These are phyloP conservation scores for Drosophila bifasciata DNA, from an alignment of 1,140 invertebrate species.

Conservation along the genomic window DNA sequence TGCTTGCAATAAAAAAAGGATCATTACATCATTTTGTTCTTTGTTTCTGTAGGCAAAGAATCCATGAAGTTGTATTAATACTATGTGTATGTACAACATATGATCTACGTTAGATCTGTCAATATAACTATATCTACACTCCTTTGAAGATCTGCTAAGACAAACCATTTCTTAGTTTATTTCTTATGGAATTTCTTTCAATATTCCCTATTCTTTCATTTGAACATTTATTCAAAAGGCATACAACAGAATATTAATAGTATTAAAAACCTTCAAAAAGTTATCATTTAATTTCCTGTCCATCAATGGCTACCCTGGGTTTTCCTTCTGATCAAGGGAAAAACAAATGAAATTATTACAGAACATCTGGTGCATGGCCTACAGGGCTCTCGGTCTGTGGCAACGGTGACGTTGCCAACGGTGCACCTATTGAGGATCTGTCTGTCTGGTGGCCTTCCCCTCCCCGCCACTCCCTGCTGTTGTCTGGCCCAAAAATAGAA, in stretches of 20 bases:
- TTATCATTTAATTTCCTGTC: conserved; percentile 44
- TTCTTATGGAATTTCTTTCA: too few relatives aligned
- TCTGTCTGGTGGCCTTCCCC: conserved; percentile 45
- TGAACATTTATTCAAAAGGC: background rate
- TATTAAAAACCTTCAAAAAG: background rate
- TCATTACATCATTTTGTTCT: too few relatives aligned
- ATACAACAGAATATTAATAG: background rate
- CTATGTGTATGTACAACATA: too few relatives aligned
- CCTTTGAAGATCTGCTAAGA: too few relatives aligned
- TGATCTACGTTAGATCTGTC: too few relatives aligned
- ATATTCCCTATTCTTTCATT: conserved; percentile 4
- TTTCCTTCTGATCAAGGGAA: conserved; percentile 23
- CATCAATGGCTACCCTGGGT: conserved; percentile 23
- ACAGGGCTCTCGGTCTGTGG: too few relatives aligned
- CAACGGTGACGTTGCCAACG: background rate
- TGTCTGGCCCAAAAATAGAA: conserved; percentile 30
- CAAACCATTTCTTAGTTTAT: too few relatives aligned
- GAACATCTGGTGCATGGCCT: conserved; percentile 63
- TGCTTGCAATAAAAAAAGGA: too few relatives aligned
- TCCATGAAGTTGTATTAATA: too few relatives aligned
- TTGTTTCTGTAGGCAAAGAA: too few relatives aligned
- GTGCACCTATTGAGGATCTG: conserved; percentile 70
- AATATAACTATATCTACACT: too few relatives aligned
- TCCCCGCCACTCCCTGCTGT: conserved; percentile 52
- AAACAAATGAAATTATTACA: conserved; percentile 43